Conservation (phyloP, 2,888 invertebrate species). For the Hanleya hanleyi region DNA sequence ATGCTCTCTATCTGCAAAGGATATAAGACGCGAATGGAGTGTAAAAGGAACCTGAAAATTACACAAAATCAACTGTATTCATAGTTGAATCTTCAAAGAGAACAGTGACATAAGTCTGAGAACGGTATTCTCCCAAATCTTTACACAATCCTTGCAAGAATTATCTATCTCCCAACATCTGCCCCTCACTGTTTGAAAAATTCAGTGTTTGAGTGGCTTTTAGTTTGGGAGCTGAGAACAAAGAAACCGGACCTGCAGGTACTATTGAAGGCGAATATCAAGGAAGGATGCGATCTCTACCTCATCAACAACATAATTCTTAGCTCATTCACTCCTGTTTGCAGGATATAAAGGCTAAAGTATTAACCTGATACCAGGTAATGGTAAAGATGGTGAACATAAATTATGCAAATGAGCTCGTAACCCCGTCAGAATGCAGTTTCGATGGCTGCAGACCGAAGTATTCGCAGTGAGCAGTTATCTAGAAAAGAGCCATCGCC, state of each 20-base stretch:
- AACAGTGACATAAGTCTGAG: conserved; percentile 24
- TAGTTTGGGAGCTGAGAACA: conserved; percentile 2
- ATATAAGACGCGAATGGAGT: conserved; percentile 26
- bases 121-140: conserved; percentile 14
- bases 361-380: neutral
- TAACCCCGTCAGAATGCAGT: too few relatives aligned
- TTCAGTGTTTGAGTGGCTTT: too few relatives aligned
- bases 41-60: conserved; percentile 21
- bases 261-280: neutral
- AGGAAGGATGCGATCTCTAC: neutral
- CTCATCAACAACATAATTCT: neutral
- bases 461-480: too few relatives aligned
- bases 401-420: conserved; percentile 56
- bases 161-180: conserved; percentile 2
- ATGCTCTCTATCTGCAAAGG: conserved; percentile 30
- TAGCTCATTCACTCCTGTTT: neutral
- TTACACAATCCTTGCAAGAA: conserved; percentile 3
- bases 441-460: too few relatives aligned
- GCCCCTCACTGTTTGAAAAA: neutral
- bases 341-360: neutral
- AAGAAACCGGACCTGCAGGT: conserved; percentile 5
- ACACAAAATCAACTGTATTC: conserved; percentile 23
- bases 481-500: too few relatives aligned
- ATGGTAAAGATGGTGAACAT: conserved; percentile 27
- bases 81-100: conserved; percentile 27